Base-by-base conservation (phyloP, 2,797 vertebrate genomes). In the Lepus oiostolus region DNA sequence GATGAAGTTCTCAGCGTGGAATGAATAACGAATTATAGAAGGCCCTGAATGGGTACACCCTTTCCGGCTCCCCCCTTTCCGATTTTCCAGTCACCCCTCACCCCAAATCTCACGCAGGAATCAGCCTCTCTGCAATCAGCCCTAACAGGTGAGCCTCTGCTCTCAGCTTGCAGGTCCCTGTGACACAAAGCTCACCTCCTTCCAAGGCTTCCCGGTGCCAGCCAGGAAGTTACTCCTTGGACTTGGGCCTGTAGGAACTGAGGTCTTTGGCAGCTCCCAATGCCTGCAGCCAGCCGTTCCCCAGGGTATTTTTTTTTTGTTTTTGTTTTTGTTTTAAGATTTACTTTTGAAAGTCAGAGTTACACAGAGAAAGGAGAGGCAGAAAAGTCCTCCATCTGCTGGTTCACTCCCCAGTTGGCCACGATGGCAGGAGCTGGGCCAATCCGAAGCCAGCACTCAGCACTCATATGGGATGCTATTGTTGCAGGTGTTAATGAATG, bases 181-280 rank as follows among this genome's bases (percentile, higher is more conserved):
- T 72, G 24, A 67, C 0, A 28, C 67, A 62, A 91, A 77, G 35
- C 67, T 82, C 63, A 42, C 47, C 62, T 67, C 38, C 62, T 47
- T 65, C n/a, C 68, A 42, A 82, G 47, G 35, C 10, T 85, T 90
- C 76, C 42, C 50, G 65, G n/a, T 76, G 30, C 63, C 35, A 30
- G 26, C 32, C 19, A 81, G 81, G 77, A 85, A 72, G 58, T 63
- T 95, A 62, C 76, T 83, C 28, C 60, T 94, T 85, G 67, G 38
- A 28, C 5, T 76, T 17, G 67, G 9, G 30, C 26, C 11, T 96
- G 11, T 83, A 2, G 47, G 72, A 83, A 62, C 42, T 63, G 62
- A 96, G 50, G 16, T 65, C 85, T 81, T 47, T 47, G 50, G 60
- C 21, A 80, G 75, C 74, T 88, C 86, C 50, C 71, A 79, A 42